Evolutionary conservation across 1,140 invertebrate genomes (phyloP), one percentile per base, ranked within the genome.

Genomic region (Nasonia giraulti): DNA sequence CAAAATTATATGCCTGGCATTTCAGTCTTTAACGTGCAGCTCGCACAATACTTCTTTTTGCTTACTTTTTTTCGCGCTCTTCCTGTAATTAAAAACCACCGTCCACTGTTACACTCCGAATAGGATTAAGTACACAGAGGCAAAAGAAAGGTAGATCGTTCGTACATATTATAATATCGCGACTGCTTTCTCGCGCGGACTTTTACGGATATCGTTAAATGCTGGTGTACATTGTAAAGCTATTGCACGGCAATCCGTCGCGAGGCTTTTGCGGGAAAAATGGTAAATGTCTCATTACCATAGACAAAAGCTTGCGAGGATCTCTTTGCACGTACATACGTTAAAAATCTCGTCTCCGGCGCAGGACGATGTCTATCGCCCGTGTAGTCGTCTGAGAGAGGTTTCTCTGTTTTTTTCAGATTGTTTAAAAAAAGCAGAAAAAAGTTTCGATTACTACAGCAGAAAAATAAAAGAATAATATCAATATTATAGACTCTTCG

Each of bases 1-100:
- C 87, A 89, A 92, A 92, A 92, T 92, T 89, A 89, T 91, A 92
- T 92, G 92, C 91, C 91, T 88, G 89, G 85, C 87, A 84, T 86
- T 87, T 90, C 89, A 91, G 88, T 91, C 89, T 91, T 92, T 88
- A 85, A 87, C 37, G 82, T 86, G 80, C 73, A 23, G 10, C 1
- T 84, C 76, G 68, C 62, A 69, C 55, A 80, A 80, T 76, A 80
- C 68, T 33, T 74, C 71, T 20, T 82, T 55, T 80, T 77, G 17
- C 3, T 27, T 77, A 78, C 75, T 47, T 40, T 47, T 81, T 81
- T 73, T 80, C 71, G 77, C 44, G 14, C 31, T 77, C 47, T 40
- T 83, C 55, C 23, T 62, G 55, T 62, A 20, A 62, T 62, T 20
- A 62, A 62, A 62, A 62, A n/a, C 20, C 55, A 20, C 55, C 55